Percentiles rank a stretch among this genome's conserved stretches.
Evolutionary conservation across 2,113 vertebrate species (phyloP).

Genomic region (Stomatorhinus ivindoensis): DNA sequence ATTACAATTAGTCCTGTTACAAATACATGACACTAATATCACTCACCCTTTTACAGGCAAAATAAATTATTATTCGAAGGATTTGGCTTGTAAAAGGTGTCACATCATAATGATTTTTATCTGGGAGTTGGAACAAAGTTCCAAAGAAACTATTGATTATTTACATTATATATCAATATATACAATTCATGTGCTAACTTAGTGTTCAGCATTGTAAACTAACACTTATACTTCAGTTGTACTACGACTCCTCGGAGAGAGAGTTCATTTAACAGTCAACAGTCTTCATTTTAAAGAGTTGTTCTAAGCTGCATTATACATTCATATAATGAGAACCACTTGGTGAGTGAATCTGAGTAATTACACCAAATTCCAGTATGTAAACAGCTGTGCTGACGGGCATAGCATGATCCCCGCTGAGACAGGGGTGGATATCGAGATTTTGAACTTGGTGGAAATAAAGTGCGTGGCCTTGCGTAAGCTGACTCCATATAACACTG

Average conservation of each 20-base stretch:
- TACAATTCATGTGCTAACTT: slow-evolving; percentile 52
- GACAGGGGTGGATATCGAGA: slow-evolving; percentile 51
- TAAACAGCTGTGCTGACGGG: slow-evolving; percentile 33
- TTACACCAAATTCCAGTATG: slow-evolving; percentile 1
- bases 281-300: background rate
- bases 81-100: background rate
- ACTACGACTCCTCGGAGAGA: background rate
- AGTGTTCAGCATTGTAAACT: slow-evolving; percentile 42
- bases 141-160: slow-evolving; percentile 31
- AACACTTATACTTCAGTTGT: slow-evolving; percentile 21
- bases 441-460: slow-evolving; percentile 37
- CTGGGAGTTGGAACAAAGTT: background rate
- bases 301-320: background rate
- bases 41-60: background rate
- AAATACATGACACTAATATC: background rate
- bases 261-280: background rate
- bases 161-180: slow-evolving; percentile 47
- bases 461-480: slow-evolving; percentile 34
- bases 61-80: slow-evolving; percentile 24
- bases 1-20: background rate
- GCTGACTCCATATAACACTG: slow-evolving; percentile 57
- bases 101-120: background rate
- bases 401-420: slow-evolving; percentile 47
- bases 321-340: background rate
- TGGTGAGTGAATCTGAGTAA: background rate